phyloP scores from a whole-genome alignment of 2,797 vertebrate genomes.

The Tragelaphus oryx region DNA sequence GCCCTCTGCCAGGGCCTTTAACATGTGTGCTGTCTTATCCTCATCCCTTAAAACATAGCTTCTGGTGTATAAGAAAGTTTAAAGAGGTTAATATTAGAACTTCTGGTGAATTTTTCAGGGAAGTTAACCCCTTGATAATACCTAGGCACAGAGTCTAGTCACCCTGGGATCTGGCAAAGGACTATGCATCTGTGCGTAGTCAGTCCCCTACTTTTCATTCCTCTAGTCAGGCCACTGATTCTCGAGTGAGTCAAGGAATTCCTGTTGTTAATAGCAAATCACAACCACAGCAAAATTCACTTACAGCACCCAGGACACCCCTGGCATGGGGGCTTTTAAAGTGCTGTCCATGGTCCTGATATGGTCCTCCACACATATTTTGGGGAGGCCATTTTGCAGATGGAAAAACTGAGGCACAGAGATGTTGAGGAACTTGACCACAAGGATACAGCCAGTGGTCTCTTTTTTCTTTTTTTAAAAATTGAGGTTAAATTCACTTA shows the following conservation, averaged over 20 bases:
- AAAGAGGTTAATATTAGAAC: neutral
- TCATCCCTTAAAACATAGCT: neutral
- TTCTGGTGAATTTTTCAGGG: neutral
- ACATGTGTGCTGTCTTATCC: neutral
- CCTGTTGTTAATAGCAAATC: neutral
- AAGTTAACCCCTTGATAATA: neutral
- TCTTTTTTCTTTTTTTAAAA: neutral
- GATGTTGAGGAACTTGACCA: neutral
- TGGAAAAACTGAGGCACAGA: neutral
- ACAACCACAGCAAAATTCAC: neutral
- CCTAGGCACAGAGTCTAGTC: neutral
- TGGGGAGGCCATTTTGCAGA: neutral
- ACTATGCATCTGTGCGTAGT: neutral
- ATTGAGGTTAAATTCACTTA: neutral
- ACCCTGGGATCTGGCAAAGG: neutral
- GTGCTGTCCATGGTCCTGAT: neutral
- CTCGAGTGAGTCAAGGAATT: neutral
- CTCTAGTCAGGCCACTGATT: neutral
- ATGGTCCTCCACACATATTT: neutral
- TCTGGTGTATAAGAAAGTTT: neutral
- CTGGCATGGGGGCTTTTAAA: rapidly evolving
- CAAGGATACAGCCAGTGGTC: neutral
- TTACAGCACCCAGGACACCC: neutral
- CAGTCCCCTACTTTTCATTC: neutral
- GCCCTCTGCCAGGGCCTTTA: neutral